Conservation (phyloP, 2,113 vertebrate species). For the Brachypodius melanocephalos region DNA sequence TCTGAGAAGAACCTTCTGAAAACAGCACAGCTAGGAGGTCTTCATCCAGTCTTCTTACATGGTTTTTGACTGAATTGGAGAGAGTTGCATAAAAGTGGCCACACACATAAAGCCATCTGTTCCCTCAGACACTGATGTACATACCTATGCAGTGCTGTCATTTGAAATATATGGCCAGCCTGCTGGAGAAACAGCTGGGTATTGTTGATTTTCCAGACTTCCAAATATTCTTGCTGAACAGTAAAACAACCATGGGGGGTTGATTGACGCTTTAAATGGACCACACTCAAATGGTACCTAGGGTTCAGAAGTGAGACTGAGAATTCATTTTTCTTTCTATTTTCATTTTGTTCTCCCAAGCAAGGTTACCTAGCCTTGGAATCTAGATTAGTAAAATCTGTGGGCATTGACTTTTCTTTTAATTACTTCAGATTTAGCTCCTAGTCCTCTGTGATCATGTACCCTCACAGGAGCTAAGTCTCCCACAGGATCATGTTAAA, state of each 20-base stretch:
- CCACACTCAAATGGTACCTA: neutral
- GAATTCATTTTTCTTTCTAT: neutral
- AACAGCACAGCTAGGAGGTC: neutral
- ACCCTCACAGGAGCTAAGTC: neutral
- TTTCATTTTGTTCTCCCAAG: neutral
- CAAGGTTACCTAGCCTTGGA: neutral
- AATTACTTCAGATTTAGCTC: neutral
- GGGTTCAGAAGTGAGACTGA: neutral
- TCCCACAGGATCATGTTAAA: neutral
- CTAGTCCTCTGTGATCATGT: neutral
- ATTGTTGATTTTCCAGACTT: constrained; percentile 45
- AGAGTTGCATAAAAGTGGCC: neutral
- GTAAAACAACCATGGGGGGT: neutral
- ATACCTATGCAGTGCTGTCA: constrained; percentile 34
- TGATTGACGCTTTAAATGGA: constrained; percentile 18
- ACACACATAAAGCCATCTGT: constrained; percentile 45
- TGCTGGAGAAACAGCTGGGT: constrained; percentile 33
- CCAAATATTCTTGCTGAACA: constrained; percentile 15
- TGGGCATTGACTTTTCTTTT: neutral
- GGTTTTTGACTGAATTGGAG: neutral
- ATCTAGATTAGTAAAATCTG: neutral
- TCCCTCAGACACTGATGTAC: neutral
- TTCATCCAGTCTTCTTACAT: neutral
- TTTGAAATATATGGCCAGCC: neutral
- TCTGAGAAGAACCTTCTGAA: neutral